These are phyloP conservation scores for Accipiter fasciatus DNA, from an alignment of 2,797 vertebrate genomes.

Conservation along the genomic window DNA sequence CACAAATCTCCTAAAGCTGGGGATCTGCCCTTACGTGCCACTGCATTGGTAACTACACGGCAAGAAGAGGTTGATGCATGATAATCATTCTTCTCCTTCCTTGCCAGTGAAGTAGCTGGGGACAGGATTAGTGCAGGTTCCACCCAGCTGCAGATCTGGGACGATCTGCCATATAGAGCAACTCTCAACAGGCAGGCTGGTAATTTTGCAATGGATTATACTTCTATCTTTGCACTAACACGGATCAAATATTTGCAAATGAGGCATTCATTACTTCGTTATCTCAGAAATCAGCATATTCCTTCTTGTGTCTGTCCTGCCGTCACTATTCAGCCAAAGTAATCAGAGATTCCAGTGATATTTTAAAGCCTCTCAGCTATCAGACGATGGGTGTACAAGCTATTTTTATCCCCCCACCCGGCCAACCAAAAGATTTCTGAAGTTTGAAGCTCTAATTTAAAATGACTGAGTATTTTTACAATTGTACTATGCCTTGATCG, in stretches of 20 bases:
- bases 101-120: neutral
- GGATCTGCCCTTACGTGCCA: neutral
- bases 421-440: neutral
- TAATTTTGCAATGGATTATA: neutral
- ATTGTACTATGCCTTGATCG: neutral
- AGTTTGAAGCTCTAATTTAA: neutral
- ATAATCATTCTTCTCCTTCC: neutral
- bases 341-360: neutral
- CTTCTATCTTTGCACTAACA: neutral
- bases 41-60: neutral
- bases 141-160: neutral
- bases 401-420: neutral
- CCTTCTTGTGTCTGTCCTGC: neutral
- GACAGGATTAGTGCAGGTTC: neutral
- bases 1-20: neutral
- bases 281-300: neutral
- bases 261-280: neutral
- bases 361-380: neutral
- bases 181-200: neutral
- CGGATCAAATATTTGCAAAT: neutral
- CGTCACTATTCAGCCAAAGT: neutral
- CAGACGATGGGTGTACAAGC: neutral
- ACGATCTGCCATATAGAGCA: fast-evolving
- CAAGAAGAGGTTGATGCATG: neutral
- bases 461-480: neutral